Evolutionary conservation across 2,113 vertebrate genomes (phyloP), one percentile per base, ranked within the genome.

Genomic region (Myotis yumanensis): DNA sequence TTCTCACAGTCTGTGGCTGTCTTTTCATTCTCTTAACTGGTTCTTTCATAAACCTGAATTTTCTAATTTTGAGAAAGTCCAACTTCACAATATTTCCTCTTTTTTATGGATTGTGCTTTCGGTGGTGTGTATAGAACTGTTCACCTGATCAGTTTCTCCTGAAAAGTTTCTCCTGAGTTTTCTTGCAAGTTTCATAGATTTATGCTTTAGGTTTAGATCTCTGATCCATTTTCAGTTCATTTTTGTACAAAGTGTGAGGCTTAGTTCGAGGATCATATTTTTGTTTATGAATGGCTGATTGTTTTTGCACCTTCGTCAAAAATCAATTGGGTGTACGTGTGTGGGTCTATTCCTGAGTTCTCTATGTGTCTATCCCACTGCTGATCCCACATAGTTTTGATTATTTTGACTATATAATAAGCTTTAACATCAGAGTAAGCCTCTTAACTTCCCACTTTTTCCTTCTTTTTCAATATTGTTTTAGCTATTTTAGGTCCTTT

Each of bases 1-100:
- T 95, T 46, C 43, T 91, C 51, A 77, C 5, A 48, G 14, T 11
- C 43, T 54, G 20, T 52, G 18, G 20, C n/a, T 28, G 2, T 48
- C 25, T 75, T 89, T 93, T 82, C 30, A 84, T 84, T 40, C 15
- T 94, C 46, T 62, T 93, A 52, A 68, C 35, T n/a, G 30, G 40
- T 69, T 86, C 69, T 91, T 90, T 89, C 69, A 91, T 17, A 90
- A 90, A 84, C 80, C 22, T 23, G 20, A 64, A 83, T 23, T 37
- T 73, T 90, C 43, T 43, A 71, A 64, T 69, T 92, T 76, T 90
- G 32, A 82, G 54, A 4, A 84, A 40, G 30, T 72, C 10, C 35
- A 48, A 72, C 3, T 76, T 66, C 48, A 18, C 8, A 76, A 4
- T 80, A 25, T 51, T 89, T 86, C 72, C 40, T 25, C 1, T 72